A percentile compares a stretch with the other conserved stretches of the same genome.
Evolutionary conservation across 2,113 vertebrate species (phyloP).

Genomic region (Dryoscopus gambensis): DNA sequence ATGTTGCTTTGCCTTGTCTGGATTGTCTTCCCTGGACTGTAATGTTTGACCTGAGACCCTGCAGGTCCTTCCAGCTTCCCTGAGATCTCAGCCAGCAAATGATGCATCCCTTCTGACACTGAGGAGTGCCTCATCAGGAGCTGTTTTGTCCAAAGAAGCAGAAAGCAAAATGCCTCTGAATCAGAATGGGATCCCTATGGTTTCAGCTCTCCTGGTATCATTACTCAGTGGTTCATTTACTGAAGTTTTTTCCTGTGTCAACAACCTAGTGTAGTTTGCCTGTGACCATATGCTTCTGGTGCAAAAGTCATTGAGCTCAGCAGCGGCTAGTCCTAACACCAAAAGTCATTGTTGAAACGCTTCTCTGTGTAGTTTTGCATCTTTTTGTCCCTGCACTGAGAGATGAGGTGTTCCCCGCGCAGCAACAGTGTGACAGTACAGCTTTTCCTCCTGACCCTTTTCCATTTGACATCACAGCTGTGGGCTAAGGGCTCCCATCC

Average conservation of each 20-base stretch:
- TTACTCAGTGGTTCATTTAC: not conserved
- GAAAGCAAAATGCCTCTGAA: not conserved
- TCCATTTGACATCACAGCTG: not conserved
- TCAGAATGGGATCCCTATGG: not conserved
- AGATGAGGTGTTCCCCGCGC: not conserved
- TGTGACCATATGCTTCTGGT: not conserved
- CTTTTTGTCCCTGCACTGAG: not conserved
- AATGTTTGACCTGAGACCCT: not conserved
- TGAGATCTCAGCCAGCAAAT: not conserved
- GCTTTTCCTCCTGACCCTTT: not conserved
- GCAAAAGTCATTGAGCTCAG: not conserved
- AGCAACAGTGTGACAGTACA: rapidly evolving
- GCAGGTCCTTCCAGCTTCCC: not conserved
- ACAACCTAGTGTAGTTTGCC: not conserved
- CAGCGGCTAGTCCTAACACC: not conserved
- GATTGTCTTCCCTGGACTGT: not conserved
- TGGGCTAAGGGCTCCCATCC: not conserved
- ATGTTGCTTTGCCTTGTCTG: not conserved
- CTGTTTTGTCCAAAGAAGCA: not conserved
- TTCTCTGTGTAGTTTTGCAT: not conserved
- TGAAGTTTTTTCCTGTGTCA: not conserved
- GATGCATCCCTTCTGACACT: not conserved
- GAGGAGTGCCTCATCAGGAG: not conserved
- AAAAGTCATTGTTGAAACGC: not conserved
- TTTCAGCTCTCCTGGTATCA: not conserved